Conservation (phyloP, 2,888 invertebrate species). For the Amphipyra tragopoginis region DNA sequence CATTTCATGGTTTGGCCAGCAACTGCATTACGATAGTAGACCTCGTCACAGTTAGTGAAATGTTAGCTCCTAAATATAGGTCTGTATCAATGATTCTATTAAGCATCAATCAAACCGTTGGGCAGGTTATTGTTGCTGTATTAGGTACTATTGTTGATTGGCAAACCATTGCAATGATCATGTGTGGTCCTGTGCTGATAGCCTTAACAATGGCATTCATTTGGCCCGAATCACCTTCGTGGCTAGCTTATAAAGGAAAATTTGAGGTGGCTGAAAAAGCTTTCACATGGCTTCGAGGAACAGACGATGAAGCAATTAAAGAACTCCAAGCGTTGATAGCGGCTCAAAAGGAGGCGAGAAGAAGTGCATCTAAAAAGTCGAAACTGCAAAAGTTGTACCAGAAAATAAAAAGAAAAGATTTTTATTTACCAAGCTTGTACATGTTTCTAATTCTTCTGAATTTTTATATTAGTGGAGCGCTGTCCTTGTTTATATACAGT, state of each 20-base stretch:
- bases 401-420: conserved; percentile 23
- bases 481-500: too few species aligned
- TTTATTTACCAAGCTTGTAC: conserved; percentile 31
- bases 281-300: conserved; percentile 45
- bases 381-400: conserved; percentile 2
- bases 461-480: too few species aligned
- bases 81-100: too few species aligned
- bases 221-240: conserved; percentile 57
- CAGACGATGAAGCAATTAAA: conserved; percentile 41
- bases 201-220: conserved; percentile 31
- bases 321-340: conserved; percentile 39
- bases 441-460: too few species aligned
- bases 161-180: conserved; percentile 40
- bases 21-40: conserved; percentile 20
- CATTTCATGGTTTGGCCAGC: conserved; percentile 46
- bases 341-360: conserved; percentile 22
- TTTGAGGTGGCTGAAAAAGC: conserved; percentile 40
- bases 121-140: conserved; percentile 41
- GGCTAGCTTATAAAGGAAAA: conserved; percentile 50
- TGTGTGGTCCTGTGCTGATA: conserved; percentile 32
- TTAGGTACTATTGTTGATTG: conserved; percentile 46
- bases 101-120: conserved; percentile 18
- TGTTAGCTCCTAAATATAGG: too few species aligned
- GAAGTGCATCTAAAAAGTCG: background rate
- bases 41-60: too few species aligned